Evolutionary conservation across 1,140 invertebrate genomes (phyloP), one percentile per base, ranked within the genome.

Genomic region (Drosophila punjabiensis): DNA sequence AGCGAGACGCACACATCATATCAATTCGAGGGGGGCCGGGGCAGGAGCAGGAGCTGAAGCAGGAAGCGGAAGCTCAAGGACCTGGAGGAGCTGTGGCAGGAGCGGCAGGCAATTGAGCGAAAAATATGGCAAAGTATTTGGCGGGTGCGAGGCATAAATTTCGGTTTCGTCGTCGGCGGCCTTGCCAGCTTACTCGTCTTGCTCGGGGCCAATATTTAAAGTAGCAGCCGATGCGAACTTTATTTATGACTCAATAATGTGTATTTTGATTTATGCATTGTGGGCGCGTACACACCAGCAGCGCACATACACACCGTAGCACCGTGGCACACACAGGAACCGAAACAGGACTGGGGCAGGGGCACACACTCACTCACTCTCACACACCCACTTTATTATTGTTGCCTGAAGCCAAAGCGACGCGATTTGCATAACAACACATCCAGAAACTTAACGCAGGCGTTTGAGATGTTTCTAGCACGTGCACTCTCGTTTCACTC

Each of bases 231-330:
- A 68, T 80, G 78, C 71, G 81, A 85, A 91, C 79, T 90, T 90
- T 90, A 90, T 90, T 90, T 90, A 90, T 90, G 87, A 71, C 86
- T 90, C 87, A 90, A 90, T 90, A 90, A 90, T 90, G 87, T 90
- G 82, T 86, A 91, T 91, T 90, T 91, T 90, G 86, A 90, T 90
- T 90, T 91, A 90, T 90, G 86, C 86, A 82, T 90, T 90, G 66
- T 82, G 82, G 79, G 85, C 67, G 86, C 69, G 74, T 81, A 77
- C 79, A 77, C 79, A 61, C 63, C 37, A 61, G 56, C 37, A 61
- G 56, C 82, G 39, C 74, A 76, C 58, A 73, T 45, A 77, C 43
- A 64, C 43, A 64, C 48, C 69, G 64, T 50, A 52, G 56, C n/a
- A n/a, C n/a, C 47, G 24, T 5, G 11, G 45, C 47, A 59, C 66